These are phyloP conservation scores for Macrophya annulata DNA, from an alignment of 2,888 invertebrate species.

Conservation along the genomic window DNA sequence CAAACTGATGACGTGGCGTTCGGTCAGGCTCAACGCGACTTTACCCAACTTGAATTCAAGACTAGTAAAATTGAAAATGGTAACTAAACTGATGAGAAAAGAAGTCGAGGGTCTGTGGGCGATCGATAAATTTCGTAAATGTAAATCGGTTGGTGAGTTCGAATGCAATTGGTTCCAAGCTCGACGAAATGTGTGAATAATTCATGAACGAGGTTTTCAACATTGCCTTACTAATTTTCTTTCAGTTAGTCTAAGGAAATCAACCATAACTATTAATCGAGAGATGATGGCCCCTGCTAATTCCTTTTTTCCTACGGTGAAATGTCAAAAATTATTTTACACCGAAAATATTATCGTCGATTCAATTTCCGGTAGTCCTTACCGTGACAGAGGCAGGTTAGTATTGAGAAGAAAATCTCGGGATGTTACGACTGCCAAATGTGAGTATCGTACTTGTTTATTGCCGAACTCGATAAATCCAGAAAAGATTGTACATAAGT, in stretches of 20 bases:
- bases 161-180: not conserved
- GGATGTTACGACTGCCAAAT: too few relatives aligned
- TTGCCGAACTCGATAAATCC: not conserved
- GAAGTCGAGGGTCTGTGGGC: constrained; percentile 63
- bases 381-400: too few relatives aligned
- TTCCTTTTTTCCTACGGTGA: constrained; percentile 61
- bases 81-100: constrained; percentile 31
- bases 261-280: constrained; percentile 54
- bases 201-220: constrained; percentile 3
- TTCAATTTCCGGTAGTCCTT: too few relatives aligned
- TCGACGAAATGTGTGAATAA: too few relatives aligned
- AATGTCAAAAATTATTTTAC: constrained; percentile 68
- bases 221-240: not conserved
- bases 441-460: too few relatives aligned
- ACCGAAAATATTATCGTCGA: too few relatives aligned
- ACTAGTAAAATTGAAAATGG: constrained; percentile 59
- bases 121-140: constrained; percentile 63
- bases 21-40: constrained; percentile 56
- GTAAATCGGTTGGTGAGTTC: constrained; percentile 56
- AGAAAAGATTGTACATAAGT: not conserved
- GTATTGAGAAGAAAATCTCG: too few relatives aligned
- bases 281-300: constrained; percentile 52
- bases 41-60: not conserved
- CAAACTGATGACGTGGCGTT: constrained; percentile 62
- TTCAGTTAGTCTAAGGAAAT: constrained; percentile 59